phyloP scores from a whole-genome alignment of 2,113 vertebrate genomes.

The Saccopteryx bilineata region DNA sequence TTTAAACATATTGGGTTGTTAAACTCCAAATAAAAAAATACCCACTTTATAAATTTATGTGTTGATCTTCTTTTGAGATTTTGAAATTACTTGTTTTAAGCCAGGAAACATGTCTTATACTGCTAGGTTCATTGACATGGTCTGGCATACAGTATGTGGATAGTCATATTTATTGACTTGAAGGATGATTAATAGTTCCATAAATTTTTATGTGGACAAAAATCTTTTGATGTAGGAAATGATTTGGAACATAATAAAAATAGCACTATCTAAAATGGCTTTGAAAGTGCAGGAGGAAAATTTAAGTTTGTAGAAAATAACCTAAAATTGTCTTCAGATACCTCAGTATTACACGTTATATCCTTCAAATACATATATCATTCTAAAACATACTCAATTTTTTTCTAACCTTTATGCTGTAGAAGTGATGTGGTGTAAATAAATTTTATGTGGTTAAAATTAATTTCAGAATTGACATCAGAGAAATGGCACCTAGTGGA shows the following conservation, averaged over 20 bases:
- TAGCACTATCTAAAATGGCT: neutral
- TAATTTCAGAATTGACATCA: neutral
- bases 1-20: neutral
- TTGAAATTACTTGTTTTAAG: conserved; percentile 29
- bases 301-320: neutral
- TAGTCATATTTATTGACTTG: neutral
- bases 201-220: neutral
- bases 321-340: neutral
- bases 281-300: neutral
- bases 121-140: neutral
- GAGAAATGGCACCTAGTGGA: too few relatives aligned
- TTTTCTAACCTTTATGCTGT: neutral
- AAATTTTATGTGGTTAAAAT: neutral
- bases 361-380: neutral
- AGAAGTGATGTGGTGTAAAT: neutral
- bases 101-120: neutral
- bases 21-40: neutral
- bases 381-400: neutral
- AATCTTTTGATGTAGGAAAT: neutral
- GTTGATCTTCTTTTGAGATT: neutral
- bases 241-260: conserved; percentile 4
- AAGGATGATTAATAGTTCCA: neutral
- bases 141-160: neutral
- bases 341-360: neutral
- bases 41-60: neutral